phyloP scores from a whole-genome alignment of 2,888 invertebrate species.

The Gastrophysa polygoni region DNA sequence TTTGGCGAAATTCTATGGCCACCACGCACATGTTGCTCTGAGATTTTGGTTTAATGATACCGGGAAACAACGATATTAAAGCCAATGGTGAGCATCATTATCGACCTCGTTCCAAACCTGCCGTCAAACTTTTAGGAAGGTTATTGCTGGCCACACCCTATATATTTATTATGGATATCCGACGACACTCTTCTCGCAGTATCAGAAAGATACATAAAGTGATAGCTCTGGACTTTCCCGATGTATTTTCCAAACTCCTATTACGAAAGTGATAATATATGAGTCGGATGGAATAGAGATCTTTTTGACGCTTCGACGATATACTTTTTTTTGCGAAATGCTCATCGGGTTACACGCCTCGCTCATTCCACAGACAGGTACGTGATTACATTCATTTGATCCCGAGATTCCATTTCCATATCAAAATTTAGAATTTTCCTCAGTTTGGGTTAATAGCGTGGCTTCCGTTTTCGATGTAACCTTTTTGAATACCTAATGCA shows the following conservation, averaged over 20 bases:
- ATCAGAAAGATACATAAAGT: too few relatives aligned
- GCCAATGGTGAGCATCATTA: background rate
- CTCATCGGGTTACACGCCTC: background rate
- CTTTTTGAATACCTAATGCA: constrained; percentile 22
- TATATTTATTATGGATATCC: too few relatives aligned
- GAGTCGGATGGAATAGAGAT: too few relatives aligned
- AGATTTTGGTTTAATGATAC: constrained; percentile 2
- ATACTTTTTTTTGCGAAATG: background rate
- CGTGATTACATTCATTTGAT: constrained; percentile 15
- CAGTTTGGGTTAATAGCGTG: too few relatives aligned
- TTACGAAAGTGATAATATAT: too few relatives aligned
- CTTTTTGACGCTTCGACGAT: too few relatives aligned
- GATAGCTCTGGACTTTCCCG: too few relatives aligned
- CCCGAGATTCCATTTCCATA: constrained; percentile 16
- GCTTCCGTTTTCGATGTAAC: constrained; percentile 15
- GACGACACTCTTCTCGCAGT: too few relatives aligned
- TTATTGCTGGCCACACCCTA: too few relatives aligned
- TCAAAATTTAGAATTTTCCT: constrained; percentile 12
- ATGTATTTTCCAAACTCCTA: too few relatives aligned
- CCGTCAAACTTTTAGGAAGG: too few relatives aligned
- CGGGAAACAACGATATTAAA: background rate
- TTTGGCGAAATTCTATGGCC: constrained; percentile 11
- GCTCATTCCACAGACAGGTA: constrained; percentile 6
- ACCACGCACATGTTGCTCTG: background rate
- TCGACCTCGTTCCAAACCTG: too few relatives aligned